Base-by-base conservation (phyloP, 2,113 vertebrate genomes). In the Paradoxurus hermaphroditus region DNA sequence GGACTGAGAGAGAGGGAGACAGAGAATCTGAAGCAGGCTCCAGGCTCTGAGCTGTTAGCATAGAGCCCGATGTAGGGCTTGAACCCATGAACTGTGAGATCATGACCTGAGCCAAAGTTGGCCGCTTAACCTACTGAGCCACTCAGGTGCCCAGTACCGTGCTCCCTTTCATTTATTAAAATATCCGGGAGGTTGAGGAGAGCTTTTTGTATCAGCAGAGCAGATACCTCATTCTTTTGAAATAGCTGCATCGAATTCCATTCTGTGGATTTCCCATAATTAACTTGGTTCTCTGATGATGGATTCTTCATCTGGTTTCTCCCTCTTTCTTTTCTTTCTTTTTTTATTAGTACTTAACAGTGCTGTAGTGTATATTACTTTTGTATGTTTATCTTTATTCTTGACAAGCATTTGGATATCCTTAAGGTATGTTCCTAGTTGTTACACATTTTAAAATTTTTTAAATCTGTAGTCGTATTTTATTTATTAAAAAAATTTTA, bases 321-420 rank as follows among this genome's bases (percentile, higher is more conserved):
- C 12, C 29, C 7, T 53, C 31, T 62, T 14, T 67, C 1, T 70
- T 19, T 21, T 59, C 44, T 70, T 29, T 21, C 18, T 36, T 10
- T 46, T 46, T 36, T 27, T n/a, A 8, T 49, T 78, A 25, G 31
- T 70, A 75, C 25, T 65, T 84, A 68, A 77, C 14, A 36, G 27
- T 85, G 31, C 75, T 83, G 9, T 2, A 21, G 21, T 56, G 18
- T 44, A 16, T 72, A 25, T 81, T 81, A 73, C 82, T 31, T 90
- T 67, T 87, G 46, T 94, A n/a, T 91, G 34, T 89, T 78, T 95
- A 36, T 46, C 36, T 88, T 91, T 79, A n/a, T 68, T 88, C 25
- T 86, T 88, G 83, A 51, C 11, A 46, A 72, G 23, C 59, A 62
- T 59, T 84, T 93, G 53, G 1, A 5, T 86, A 82, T 83, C 27